Conservation (phyloP, 2,797 vertebrate species). For the Neomorphus geoffroyi region DNA sequence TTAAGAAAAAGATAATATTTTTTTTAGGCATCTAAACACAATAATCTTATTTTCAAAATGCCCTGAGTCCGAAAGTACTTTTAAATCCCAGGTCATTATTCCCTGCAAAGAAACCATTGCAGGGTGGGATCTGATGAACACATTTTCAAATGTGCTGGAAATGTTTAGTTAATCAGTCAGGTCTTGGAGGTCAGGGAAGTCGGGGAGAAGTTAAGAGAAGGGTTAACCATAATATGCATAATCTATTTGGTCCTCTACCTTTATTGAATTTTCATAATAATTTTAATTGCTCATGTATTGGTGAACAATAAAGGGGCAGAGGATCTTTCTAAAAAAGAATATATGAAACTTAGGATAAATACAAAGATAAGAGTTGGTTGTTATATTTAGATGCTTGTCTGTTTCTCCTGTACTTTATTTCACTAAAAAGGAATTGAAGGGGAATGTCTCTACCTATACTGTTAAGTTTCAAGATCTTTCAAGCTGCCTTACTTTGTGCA, state of each 20-base stretch:
- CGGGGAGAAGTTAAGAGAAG: not conserved
- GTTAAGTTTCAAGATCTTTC: not conserved
- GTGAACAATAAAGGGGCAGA: not conserved
- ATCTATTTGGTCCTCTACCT: not conserved
- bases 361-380: not conserved
- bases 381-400: not conserved
- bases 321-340: not conserved
- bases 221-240: rapidly evolving
- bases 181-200: not conserved
- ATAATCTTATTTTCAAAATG: not conserved
- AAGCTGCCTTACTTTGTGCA: not conserved
- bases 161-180: not conserved
- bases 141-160: not conserved
- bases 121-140: not conserved
- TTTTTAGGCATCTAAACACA: not conserved
- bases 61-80: not conserved
- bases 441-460: not conserved
- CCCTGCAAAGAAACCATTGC: not conserved
- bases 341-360: not conserved
- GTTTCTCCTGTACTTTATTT: not conserved
- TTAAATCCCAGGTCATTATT: not conserved
- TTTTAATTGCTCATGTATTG: not conserved
- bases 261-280: not conserved
- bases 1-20: not conserved
- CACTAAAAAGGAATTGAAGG: not conserved